Percentiles rank a stretch among this genome's conserved stretches.
phyloP scores from a whole-genome alignment of 2,797 vertebrate genomes.

The Syngnathus rostellatus region DNA sequence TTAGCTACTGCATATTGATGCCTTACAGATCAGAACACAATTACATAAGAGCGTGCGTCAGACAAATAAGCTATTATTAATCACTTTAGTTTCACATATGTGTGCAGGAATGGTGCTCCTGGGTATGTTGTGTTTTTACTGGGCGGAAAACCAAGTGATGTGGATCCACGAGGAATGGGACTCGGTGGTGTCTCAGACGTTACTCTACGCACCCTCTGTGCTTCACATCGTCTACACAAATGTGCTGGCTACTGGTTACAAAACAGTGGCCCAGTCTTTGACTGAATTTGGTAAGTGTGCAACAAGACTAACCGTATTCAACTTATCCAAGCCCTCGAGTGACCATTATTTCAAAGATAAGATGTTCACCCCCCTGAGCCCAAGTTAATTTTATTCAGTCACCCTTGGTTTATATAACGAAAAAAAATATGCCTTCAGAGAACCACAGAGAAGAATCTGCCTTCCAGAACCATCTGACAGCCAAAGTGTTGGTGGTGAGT shows the following conservation, averaged over 20 bases:
- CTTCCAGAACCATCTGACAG: constrained; percentile 70
- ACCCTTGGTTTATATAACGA: too few species aligned
- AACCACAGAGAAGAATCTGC: constrained; percentile 77
- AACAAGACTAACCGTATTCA: too few species aligned
- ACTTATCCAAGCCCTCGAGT: background rate
- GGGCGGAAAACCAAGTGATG: constrained; percentile 56
- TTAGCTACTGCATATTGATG: background rate
- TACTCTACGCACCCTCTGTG: constrained; percentile 68
- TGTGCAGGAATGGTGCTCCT: constrained; percentile 60
- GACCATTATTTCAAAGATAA: background rate
- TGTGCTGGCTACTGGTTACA: constrained; percentile 63
- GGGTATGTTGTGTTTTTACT: constrained; percentile 73
- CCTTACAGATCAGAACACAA: background rate
- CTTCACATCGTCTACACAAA: constrained; percentile 72
- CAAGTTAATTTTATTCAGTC: background rate
- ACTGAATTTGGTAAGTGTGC: constrained; percentile 70
- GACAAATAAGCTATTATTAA: too few species aligned
- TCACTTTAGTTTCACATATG: background rate
- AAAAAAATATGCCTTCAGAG: constrained; percentile 47
- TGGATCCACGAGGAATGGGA: constrained; percentile 53
- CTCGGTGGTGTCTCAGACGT: constrained; percentile 45
- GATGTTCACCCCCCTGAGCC: background rate
- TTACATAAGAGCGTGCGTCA: background rate
- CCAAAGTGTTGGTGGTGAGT: constrained; percentile 76
- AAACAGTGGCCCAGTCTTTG: constrained; percentile 54